phyloP scores from a whole-genome alignment of 2,888 invertebrate species.

The Syritta pipiens region DNA sequence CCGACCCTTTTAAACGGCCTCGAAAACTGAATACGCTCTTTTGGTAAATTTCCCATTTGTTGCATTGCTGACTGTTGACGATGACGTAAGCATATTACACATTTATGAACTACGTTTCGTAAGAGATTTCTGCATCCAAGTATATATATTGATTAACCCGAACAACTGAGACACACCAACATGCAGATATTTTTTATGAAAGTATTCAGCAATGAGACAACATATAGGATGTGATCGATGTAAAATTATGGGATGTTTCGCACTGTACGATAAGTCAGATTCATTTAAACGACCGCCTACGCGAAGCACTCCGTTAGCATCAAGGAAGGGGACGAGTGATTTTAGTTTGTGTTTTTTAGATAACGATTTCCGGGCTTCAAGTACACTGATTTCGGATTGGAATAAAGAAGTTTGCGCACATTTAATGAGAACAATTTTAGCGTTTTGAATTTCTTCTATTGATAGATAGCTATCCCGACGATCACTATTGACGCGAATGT shows the following conservation, averaged over 20 bases:
- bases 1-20: slow-evolving; percentile 27
- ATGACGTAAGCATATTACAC: slow-evolving; percentile 42
- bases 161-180: neutral
- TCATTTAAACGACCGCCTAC: slow-evolving; percentile 1
- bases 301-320: neutral
- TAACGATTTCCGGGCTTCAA: neutral
- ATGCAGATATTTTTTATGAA: neutral
- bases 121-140: slow-evolving; percentile 41
- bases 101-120: slow-evolving; percentile 35
- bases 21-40: slow-evolving; percentile 28
- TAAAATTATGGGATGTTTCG: neutral
- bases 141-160: slow-evolving; percentile 30
- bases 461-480: neutral
- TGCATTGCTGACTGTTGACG: slow-evolving; percentile 17
- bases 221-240: neutral
- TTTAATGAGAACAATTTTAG: slow-evolving; percentile 1
- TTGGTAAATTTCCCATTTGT: slow-evolving; percentile 43
- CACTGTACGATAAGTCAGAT: slow-evolving; percentile 6
- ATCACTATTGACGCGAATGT: neutral
- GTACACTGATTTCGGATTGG: neutral
- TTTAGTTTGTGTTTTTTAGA: neutral
- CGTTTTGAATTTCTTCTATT: neutral
- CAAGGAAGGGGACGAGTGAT: slow-evolving; percentile 1
- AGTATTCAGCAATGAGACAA: neutral
- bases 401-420: neutral